Base-by-base conservation (phyloP, 2,797 vertebrate species). In the Rhinoraja longicauda region DNA sequence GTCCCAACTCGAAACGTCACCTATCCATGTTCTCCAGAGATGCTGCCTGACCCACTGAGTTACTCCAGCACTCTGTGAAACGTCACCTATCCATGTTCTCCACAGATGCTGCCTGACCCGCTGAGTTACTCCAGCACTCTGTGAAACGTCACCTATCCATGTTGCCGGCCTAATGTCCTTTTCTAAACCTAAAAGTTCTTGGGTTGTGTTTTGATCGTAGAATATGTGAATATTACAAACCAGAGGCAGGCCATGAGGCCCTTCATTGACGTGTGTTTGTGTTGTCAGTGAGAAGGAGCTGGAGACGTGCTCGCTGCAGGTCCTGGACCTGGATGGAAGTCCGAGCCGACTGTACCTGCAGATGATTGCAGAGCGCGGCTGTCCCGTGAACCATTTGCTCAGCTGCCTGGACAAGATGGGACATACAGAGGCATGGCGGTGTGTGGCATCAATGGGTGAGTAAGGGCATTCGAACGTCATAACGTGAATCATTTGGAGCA, bases 291-390 rank as follows among this genome's bases (percentile, higher is more conserved):
- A 96, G 8, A 95, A 94, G 93, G 97, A 98, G 95, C 94, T 98
- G 95, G 97, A 97, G 93, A 96, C 95, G 94, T 98, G 97, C 94
- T 98, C 97, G 0, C 96, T 98, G 70, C 97, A 97, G 95, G 97
- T 97, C 93, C 94, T 98, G 94, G 96, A 93, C 36, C 94, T 96
- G 13, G 93, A 93, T 0, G 97, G 98, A 76, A 98, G 98, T 94
- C 97, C 98, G 0, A 96, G 96, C 0, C 96, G 96, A 45, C 90
- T 95, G 98, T 53, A 96, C 98, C 93, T 45, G 45, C 95, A 96
- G 39, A 94, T 96, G 88, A 95, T 98, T 72, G 95, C 96, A 0
- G 97, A 98, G 39, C 96, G 96, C 0, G 94, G 95, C 93, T 98
- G 97, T 95, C 93, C 96, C 90, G 93, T 97, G 94, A 94, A 94